Percentiles rank a stretch among this genome's conserved stretches.
These are phyloP conservation scores for Pyralis farinalis DNA, from an alignment of 2,888 invertebrate species.

Conservation along the genomic window DNA sequence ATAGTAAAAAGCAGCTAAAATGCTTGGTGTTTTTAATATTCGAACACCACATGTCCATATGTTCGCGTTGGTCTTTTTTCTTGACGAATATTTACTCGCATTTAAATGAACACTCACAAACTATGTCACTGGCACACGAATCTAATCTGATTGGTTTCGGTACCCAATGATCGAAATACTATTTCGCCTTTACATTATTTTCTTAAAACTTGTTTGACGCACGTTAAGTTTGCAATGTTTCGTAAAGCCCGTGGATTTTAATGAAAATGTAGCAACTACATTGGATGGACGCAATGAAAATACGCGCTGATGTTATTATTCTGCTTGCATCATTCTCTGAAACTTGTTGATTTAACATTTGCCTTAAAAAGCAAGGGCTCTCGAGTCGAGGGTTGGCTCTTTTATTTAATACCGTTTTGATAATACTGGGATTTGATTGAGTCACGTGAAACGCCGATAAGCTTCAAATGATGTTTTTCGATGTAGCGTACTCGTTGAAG, in stretches of 20 bases:
- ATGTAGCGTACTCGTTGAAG: slow-evolving; percentile 15
- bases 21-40: slow-evolving; percentile 2
- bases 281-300: slow-evolving; percentile 36
- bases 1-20: too few species aligned
- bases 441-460: slow-evolving; percentile 27
- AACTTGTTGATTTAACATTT: slow-evolving; percentile 69
- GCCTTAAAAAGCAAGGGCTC: slow-evolving; percentile 51
- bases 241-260: slow-evolving; percentile 17
- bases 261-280: slow-evolving; percentile 30
- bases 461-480: slow-evolving; percentile 16
- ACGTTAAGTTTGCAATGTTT: too few species aligned
- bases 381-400: slow-evolving; percentile 35
- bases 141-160: slow-evolving; percentile 45
- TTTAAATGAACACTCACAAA: slow-evolving; percentile 54
- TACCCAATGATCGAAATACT: slow-evolving; percentile 16
- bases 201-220: background rate
- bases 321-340: slow-evolving; percentile 51
- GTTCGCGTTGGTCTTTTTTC: slow-evolving; percentile 34
- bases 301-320: slow-evolving; percentile 33
- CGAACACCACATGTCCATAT: slow-evolving; percentile 29
- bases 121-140: slow-evolving; percentile 41
- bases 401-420: slow-evolving; percentile 52
- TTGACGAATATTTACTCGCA: slow-evolving; percentile 51
- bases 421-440: slow-evolving; percentile 38
- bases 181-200: slow-evolving; percentile 18